These are phyloP conservation scores for Cairina moschata DNA, from an alignment of 2,113 vertebrate genomes.

Conservation along the genomic window DNA sequence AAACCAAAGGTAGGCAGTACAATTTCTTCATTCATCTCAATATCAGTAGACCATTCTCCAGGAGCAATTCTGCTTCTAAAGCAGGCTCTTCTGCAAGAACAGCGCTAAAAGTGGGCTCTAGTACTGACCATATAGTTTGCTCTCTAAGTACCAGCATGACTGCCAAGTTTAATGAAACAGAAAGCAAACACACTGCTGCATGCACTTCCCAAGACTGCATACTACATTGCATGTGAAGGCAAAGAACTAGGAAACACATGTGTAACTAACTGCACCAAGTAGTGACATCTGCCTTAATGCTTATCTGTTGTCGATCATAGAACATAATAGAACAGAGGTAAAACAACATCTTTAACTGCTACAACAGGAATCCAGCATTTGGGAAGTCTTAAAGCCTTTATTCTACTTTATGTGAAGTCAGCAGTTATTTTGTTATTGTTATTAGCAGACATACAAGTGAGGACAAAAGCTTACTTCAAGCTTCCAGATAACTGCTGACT, in stretches of 20 bases:
- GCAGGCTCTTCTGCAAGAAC: background rate
- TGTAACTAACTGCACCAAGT: background rate
- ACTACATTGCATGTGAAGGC: background rate
- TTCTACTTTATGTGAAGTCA: background rate
- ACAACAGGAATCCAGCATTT: background rate
- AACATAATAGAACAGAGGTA: background rate
- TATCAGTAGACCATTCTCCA: background rate
- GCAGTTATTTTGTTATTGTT: background rate
- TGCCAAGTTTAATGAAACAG: slow-evolving; percentile 18
- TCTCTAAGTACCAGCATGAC: background rate
- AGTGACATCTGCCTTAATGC: background rate
- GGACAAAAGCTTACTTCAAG: background rate
- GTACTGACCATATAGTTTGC: background rate
- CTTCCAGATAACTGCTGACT: background rate
- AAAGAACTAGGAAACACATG: background rate
- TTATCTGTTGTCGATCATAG: background rate
- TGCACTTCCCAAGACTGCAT: background rate
- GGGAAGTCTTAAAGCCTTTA: background rate
- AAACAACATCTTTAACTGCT: background rate
- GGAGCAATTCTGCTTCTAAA: background rate
- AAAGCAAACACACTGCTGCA: background rate
- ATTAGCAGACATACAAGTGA: background rate
- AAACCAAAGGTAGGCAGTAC: background rate
- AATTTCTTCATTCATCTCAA: background rate
- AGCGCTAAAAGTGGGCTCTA: background rate